These are phyloP conservation scores for Leptopterna dolabrata DNA, from an alignment of 2,888 invertebrate genomes.

Conservation along the genomic window DNA sequence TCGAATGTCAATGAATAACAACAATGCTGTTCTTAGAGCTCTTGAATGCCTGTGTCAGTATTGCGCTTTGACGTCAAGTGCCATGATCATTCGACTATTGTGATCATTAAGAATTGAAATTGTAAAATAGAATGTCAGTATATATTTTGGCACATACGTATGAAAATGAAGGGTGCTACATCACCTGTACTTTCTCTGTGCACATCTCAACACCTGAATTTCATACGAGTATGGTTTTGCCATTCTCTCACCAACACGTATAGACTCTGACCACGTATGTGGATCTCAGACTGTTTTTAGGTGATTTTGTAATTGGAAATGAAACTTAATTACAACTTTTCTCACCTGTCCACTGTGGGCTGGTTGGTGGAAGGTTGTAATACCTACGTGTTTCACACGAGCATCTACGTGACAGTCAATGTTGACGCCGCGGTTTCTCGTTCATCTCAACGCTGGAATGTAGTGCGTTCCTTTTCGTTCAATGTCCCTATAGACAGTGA, in stretches of 20 bases:
- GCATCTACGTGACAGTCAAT: neutral
- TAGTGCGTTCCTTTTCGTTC: neutral
- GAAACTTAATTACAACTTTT: neutral
- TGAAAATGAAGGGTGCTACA: too few species aligned
- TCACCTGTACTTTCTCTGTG: too few species aligned
- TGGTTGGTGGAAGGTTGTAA: neutral
- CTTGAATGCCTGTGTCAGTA: too few species aligned
- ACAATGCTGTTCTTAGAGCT: too few species aligned
- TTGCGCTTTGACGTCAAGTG: too few species aligned
- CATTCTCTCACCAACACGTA: neutral
- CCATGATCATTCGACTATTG: too few species aligned
- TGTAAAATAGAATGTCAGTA: too few species aligned
- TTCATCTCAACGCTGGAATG: neutral
- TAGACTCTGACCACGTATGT: neutral
- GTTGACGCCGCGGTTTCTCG: neutral
- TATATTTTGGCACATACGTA: too few species aligned
- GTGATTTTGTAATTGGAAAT: neutral
- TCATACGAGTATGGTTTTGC: too few species aligned
- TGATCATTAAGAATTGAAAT: too few species aligned
- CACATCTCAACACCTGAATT: too few species aligned
- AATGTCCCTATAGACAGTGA: neutral
- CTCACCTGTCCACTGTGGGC: neutral
- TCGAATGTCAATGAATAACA: too few species aligned
- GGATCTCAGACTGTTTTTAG: neutral
- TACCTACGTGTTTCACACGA: neutral